A percentile compares a stretch with the other conserved stretches of the same genome.
Conservation (phyloP, 2,888 invertebrate genomes). For the Eueremaeus valkanovi region DNA sequence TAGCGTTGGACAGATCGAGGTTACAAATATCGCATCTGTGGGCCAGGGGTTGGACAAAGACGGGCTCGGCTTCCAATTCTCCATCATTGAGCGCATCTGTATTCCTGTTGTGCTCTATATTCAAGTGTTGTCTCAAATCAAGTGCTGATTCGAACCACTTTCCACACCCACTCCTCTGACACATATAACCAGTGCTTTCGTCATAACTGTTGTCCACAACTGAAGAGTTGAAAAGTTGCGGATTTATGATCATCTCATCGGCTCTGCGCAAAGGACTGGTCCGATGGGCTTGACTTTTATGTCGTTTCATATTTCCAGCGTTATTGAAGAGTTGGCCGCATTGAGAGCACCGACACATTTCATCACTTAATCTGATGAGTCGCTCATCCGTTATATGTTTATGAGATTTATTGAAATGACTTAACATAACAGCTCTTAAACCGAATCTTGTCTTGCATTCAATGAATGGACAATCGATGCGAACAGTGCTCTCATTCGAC, state of each 20-base stretch:
- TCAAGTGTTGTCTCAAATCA: background rate
- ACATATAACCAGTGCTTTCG: background rate
- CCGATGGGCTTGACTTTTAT: background rate
- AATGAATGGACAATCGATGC: background rate
- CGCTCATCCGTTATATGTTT: background rate
- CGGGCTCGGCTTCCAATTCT: background rate
- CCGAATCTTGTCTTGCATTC: background rate
- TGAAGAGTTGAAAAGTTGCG: background rate
- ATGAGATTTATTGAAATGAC: background rate
- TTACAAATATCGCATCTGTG: background rate
- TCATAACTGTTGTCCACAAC: no score
- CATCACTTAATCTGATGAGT: background rate
- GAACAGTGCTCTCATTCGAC: no score
- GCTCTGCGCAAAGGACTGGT: background rate
- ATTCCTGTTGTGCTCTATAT: background rate
- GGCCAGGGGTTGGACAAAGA: background rate
- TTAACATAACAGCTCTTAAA: background rate
- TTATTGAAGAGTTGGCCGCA: background rate
- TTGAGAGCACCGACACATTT: background rate
- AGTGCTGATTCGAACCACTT: background rate
- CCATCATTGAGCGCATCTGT: background rate
- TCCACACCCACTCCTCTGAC: background rate
- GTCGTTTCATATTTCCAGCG: background rate
- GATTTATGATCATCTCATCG: background rate
- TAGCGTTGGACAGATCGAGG: background rate